Base-by-base conservation (phyloP, 1,140 invertebrate genomes). In the Drosophila orena region DNA sequence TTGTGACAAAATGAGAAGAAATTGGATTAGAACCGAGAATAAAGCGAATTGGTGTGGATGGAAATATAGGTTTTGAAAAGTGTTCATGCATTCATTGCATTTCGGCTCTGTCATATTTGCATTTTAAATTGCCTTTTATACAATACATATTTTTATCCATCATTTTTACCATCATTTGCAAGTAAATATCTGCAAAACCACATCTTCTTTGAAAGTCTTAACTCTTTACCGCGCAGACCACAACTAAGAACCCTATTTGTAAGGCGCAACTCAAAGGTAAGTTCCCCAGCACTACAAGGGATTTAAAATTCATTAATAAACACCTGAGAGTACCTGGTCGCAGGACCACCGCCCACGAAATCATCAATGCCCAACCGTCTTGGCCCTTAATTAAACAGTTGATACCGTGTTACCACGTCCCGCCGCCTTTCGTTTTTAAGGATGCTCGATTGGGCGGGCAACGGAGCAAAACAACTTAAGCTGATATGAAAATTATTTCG, bases 401-500 rank as follows among this genome's bases (percentile, higher is more conserved):
- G 40, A 54, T 40, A 42, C 52, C 40, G 14, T 43, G 11, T n/a
- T 37, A 15, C 42, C 11, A 10, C 8, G 15, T 43, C 17, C 11
- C 17, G 4, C 17, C 43, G 44, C 11, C 57, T 4, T 17, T 6
- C 4, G 6, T 27, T 12, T n/a, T 24, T 44, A 53, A 68, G 69
- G 35, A 77, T 40, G 69, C 58, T 66, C 70, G 69, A 83, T 88
- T 86, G 77, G 55, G 83, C 58, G 74, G 61, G 72, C 75, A 73
- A 61, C 54, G 46, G 8, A 55, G 54, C 61, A 50, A 75, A 75
- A 52, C 58, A 59, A 79, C 46, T 77, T 61, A 66, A 73, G 76
- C 74, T 62, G 60, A 77, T 78, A 66, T 65, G 57, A 80, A 80
- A 77, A 77, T 77, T 77, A 77, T 77, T 77, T 77, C 74, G 64